These are phyloP conservation scores for Perdita meconis DNA, from an alignment of 2,888 invertebrate genomes.

Conservation along the genomic window DNA sequence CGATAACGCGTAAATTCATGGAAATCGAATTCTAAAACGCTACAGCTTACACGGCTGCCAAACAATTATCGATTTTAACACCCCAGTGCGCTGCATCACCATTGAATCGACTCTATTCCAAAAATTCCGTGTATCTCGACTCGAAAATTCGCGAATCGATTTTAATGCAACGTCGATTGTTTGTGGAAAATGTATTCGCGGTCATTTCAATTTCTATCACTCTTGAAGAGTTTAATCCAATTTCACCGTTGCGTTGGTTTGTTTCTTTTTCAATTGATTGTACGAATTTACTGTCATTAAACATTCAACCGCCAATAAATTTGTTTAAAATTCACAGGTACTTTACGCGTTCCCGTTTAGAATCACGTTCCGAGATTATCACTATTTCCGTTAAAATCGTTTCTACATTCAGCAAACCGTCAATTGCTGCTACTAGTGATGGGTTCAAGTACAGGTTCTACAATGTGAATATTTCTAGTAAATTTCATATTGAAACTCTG, in stretches of 20 bases:
- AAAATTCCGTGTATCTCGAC: constrained; percentile 13
- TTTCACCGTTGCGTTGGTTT: too few relatives aligned
- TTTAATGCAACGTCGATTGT: background rate
- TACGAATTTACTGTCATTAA: too few relatives aligned
- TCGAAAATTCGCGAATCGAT: background rate
- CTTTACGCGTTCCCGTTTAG: too few relatives aligned
- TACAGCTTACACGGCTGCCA: constrained; percentile 25
- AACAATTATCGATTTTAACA: constrained; percentile 39
- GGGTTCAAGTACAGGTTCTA: too few relatives aligned
- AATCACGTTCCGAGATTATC: background rate
- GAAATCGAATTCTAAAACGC: constrained; percentile 33
- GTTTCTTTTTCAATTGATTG: too few relatives aligned
- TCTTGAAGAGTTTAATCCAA: too few relatives aligned
- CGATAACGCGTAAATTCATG: constrained; percentile 22
- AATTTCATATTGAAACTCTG: too few relatives aligned
- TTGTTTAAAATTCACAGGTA: too few relatives aligned
- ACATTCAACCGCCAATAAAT: too few relatives aligned
- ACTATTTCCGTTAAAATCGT: background rate
- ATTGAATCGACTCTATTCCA: constrained; percentile 1
- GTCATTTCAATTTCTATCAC: too few relatives aligned
- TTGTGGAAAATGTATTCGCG: background rate
- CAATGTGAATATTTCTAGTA: too few relatives aligned
- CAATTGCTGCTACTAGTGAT: too few relatives aligned
- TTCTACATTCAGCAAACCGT: constrained; percentile 12
- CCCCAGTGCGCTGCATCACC: constrained; percentile 2